phyloP scores from a whole-genome alignment of 2,888 invertebrate species.

The Hymenopus coronatus region DNA sequence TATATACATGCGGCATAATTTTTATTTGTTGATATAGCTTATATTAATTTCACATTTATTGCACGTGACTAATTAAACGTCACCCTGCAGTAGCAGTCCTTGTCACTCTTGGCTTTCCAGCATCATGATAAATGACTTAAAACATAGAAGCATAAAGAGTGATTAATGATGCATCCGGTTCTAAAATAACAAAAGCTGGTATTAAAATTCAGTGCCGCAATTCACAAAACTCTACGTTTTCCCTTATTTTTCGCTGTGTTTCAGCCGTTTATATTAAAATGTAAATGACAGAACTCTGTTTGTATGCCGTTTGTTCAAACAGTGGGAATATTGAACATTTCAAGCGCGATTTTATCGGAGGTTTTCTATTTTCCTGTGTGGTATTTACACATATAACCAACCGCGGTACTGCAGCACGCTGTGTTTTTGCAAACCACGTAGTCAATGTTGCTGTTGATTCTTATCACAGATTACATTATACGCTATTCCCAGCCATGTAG shows the following conservation, averaged over 20 bases:
- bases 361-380: not conserved
- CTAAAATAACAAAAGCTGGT: not conserved
- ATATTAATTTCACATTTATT: not conserved
- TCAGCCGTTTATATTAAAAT: not conserved
- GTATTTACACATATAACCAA: not conserved
- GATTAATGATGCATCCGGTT: not conserved
- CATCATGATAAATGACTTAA: not conserved
- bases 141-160: not conserved
- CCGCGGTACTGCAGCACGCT: not conserved
- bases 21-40: no score
- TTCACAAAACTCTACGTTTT: not conserved
- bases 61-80: not conserved
- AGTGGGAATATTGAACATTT: not conserved
- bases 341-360: not conserved
- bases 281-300: not conserved
- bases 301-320: not conserved
- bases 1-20: no score
- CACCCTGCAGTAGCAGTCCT: not conserved
- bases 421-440: not conserved
- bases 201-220: not conserved
- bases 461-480: not conserved
- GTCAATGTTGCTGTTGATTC: not conserved
- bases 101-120: not conserved
- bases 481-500: no score
- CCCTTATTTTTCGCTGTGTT: not conserved